Evolutionary conservation across 2,797 vertebrate genomes (phyloP).

Genomic region (Thalassophryne amazonica): DNA sequence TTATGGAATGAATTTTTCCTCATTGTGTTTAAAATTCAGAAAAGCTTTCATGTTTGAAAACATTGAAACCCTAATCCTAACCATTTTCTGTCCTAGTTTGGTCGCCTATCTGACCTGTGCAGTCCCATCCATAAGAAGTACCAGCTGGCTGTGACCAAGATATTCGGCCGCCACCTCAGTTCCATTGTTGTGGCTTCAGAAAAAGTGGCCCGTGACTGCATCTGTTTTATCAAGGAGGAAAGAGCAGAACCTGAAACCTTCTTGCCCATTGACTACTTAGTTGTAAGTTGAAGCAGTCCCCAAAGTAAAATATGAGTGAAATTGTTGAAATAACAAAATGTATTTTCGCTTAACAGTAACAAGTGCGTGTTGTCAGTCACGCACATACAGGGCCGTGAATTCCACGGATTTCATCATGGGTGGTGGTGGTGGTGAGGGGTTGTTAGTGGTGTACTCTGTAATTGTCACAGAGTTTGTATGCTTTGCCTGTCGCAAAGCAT

Average conservation of each 20-base stretch:
- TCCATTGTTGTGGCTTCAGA: constrained; percentile 88
- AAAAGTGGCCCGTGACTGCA: constrained; percentile 88
- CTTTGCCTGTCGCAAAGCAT: too few relatives aligned
- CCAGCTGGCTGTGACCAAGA: constrained; percentile 91
- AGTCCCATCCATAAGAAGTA: constrained; percentile 96
- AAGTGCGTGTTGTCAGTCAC: too few relatives aligned
- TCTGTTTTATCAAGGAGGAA: constrained; percentile 87
- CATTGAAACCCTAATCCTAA: too few relatives aligned
- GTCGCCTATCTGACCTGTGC: constrained; percentile 89
- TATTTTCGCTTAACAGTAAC: neutral
- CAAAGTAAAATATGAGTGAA: neutral
- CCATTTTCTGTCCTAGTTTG: constrained; percentile 76
- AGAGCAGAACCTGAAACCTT: constrained; percentile 91
- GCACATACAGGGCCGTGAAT: too few relatives aligned
- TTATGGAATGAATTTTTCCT: too few relatives aligned
- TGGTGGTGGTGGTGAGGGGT: too few relatives aligned
- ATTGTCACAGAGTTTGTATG: too few relatives aligned
- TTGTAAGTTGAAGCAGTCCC: constrained; percentile 74
- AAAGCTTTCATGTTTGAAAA: too few relatives aligned
- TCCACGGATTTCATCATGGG: too few relatives aligned
- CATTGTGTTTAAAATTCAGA: too few relatives aligned
- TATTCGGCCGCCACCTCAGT: constrained; percentile 86
- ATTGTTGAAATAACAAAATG: neutral
- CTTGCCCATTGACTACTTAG: constrained; percentile 90
- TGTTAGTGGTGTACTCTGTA: too few relatives aligned